phyloP scores from a whole-genome alignment of 2,113 vertebrate genomes.

The Hirundichthys speculiger region DNA sequence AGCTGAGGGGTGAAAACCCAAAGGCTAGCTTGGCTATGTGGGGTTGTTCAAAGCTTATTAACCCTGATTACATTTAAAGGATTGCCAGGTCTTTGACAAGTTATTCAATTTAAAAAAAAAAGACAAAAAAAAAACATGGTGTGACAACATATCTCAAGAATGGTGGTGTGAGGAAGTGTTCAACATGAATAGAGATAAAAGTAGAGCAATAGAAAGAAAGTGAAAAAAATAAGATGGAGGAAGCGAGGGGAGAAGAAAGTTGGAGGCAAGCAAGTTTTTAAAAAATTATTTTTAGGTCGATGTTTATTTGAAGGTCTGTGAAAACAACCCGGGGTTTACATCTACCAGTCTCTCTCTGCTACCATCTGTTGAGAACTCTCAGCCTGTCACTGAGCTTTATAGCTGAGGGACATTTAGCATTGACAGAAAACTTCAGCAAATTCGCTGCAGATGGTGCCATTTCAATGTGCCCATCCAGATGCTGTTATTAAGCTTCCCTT shows the following conservation, averaged over 20 bases:
- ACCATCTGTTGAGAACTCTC: slow-evolving; percentile 72
- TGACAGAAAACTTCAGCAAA: slow-evolving; percentile 28
- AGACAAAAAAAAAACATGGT: no score
- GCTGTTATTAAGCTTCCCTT: not conserved
- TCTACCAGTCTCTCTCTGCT: slow-evolving; percentile 55
- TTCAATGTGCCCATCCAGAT: not conserved
- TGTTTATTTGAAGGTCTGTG: slow-evolving; percentile 80
- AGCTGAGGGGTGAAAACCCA: slow-evolving; percentile 22
- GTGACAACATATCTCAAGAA: not conserved
- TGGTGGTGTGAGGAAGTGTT: not conserved
- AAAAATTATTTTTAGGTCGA: slow-evolving; percentile 80
- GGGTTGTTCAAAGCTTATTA: slow-evolving; percentile 14
- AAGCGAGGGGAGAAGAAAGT: slow-evolving; percentile 4
- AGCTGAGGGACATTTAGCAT: slow-evolving; percentile 32
- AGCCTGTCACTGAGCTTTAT: slow-evolving; percentile 52
- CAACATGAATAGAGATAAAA: not conserved
- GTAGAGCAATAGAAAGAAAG: no score
- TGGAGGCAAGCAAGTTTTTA: slow-evolving; percentile 48
- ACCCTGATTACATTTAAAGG: not conserved
- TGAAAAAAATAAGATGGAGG: slow-evolving; percentile 1
- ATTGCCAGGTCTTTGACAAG: not conserved
- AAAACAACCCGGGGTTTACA: slow-evolving; percentile 77
- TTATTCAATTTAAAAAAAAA: not conserved
- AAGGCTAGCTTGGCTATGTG: not conserved
- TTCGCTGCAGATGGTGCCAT: slow-evolving; percentile 13